A percentile compares a stretch with the other conserved stretches of the same genome.
phyloP scores from a whole-genome alignment of 2,797 vertebrate species.

The Percopsis omiscomaycus region DNA sequence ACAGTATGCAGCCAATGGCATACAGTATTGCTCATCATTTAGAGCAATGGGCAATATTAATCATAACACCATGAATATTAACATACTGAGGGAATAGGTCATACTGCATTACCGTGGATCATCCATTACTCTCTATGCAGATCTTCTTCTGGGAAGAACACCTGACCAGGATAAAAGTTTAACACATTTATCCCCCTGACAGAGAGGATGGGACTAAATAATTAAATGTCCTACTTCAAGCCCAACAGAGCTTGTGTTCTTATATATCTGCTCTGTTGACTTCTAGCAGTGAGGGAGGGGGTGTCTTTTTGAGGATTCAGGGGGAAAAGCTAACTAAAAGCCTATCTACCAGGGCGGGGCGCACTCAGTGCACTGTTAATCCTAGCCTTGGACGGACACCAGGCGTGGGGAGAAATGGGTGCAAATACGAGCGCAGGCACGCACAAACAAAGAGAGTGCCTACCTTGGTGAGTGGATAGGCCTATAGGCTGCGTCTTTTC shows the following conservation, averaged over 20 bases:
- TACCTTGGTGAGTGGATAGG: background rate
- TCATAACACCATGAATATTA: constrained; percentile 78
- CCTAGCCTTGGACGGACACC: background rate
- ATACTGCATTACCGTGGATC: constrained; percentile 62
- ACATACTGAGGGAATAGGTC: constrained; percentile 65
- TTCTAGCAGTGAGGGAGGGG: constrained; percentile 13
- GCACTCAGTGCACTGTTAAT: background rate
- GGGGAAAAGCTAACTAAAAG: background rate
- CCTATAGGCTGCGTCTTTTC: background rate
- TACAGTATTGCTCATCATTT: constrained; percentile 47
- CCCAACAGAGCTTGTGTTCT: constrained; percentile 27
- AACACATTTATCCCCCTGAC: constrained; percentile 69
- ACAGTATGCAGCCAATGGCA: constrained; percentile 57
- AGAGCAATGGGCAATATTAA: constrained; percentile 71
- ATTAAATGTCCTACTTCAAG: constrained; percentile 54
- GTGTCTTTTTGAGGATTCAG: background rate
- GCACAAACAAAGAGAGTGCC: background rate
- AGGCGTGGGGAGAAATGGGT: background rate
- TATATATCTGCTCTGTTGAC: constrained; percentile 28
- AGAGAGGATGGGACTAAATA: constrained; percentile 56
- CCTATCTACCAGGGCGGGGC: background rate
- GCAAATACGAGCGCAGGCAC: constrained; percentile 1
- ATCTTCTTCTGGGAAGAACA: constrained; percentile 60
- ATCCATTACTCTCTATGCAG: constrained; percentile 73
- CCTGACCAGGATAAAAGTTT: constrained; percentile 65